Base-by-base conservation (phyloP, 53 echinoderm and acorn worm genomes). In the Paelopatides confundens region DNA sequence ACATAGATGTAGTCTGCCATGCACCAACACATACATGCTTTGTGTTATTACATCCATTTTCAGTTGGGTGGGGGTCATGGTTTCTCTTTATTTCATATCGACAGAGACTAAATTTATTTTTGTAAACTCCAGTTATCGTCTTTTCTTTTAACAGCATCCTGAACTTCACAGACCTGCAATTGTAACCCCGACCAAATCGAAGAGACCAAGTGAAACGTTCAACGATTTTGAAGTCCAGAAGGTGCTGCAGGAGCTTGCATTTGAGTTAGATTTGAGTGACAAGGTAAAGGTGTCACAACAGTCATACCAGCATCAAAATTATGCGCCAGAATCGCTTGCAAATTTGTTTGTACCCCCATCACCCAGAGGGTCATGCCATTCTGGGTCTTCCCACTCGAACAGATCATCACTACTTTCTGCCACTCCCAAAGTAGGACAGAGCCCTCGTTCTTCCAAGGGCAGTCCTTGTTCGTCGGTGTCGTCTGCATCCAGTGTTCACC, bases 211-310 rank as follows among this genome's bases (percentile, higher is more conserved):
- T 31, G 46, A 95, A 58, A 91, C 91, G 24, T 70, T 89, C 65
- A 88, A 89, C 46, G 95, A 95, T 85, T 77, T 88, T 54, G 96
- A 96, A 38, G 95, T 96, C 9, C 95, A 96, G 90, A 91, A 87
- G 30, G 91, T 93, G n/a, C 82, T 96, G 62, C 66, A 89, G 68
- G 95, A 96, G 62, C 90, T 96, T 13, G 96, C 95, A 87, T 87
- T 81, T 63, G 93, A 96, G 35, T 63, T 83, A 65, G 63, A 79
- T 85, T n/a, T 65, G 66, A 66, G 65, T 85, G 66, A 66, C 43
- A 17, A 38, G 27, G 11, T 3, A 30, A 69, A 32, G 32, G 53
- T 49, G 37, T 14, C 24, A 26, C 14, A 52, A 2, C 77, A 21
- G 12, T 54, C 82, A 2, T 23, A 24, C 65, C 64, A 81, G 36